Evolutionary conservation across 2,113 vertebrate species (phyloP).

Genomic region (Peromyscus maniculatus): DNA sequence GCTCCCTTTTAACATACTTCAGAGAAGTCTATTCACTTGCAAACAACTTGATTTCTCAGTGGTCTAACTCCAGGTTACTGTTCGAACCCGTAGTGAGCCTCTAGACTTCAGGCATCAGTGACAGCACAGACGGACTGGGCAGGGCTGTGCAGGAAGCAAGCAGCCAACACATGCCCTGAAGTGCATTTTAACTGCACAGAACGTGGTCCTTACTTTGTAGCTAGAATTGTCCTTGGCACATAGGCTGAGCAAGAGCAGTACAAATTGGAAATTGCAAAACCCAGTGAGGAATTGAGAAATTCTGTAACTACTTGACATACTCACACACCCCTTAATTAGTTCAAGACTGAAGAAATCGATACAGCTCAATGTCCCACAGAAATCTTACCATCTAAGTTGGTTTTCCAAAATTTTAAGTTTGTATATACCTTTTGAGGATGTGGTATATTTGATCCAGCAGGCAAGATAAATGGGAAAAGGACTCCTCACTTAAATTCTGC

Average conservation of each 20-base stretch:
- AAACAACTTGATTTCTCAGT: neutral
- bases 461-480: conserved; percentile 25
- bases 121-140: too few relatives aligned
- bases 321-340: neutral
- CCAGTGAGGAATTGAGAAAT: conserved; percentile 47
- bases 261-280: neutral
- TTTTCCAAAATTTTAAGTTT: neutral
- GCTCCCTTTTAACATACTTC: neutral
- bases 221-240: neutral
- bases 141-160: neutral
- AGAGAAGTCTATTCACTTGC: neutral
- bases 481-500: neutral
- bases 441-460: conserved; percentile 15
- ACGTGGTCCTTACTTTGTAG: neutral
- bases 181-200: neutral
- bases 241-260: neutral
- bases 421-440: conserved; percentile 11
- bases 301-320: neutral
- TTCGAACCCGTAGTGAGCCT: neutral
- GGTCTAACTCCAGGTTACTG: neutral
- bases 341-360: conserved; percentile 15
- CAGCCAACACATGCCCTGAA: neutral
- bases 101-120: neutral
- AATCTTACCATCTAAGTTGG: neutral
- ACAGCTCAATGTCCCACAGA: neutral